Evolutionary conservation across 2,888 invertebrate genomes (phyloP), one percentile per base, ranked within the genome.

Genomic region (Eulithis prunata): DNA sequence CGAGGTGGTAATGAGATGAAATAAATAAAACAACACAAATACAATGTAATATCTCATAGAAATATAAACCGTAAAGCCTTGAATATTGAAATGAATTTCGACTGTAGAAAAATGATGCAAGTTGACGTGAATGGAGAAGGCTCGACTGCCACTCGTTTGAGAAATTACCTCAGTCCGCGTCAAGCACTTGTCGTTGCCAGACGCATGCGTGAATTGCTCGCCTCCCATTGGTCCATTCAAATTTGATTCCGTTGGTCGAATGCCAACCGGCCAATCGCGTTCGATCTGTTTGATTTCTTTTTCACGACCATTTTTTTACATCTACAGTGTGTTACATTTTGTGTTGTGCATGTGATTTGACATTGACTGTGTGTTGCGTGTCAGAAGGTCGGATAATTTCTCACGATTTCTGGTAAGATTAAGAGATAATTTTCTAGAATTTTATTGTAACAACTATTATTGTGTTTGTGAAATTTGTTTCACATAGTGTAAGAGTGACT

Each of bases 111-210:
- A 66, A 63, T 52, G 58, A 79, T 80, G 75, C 77, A 82, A 83
- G 82, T 79, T 83, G 82, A 82, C 84, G 89, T 87, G 89, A 90
- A 89, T 87, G 89, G 89, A 88, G 85, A 89, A 89, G 87, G 87
- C 83, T 85, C 85, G 83, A 84, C 83, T 79, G 83, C 84, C 85
- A 86, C 81, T 88, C 86, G 83, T 87, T 88, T 86, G 86, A 88
- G 88, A 89, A 88, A 89, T 87, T 84, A 75, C 86, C 81, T 85
- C 84, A 88, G 88, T 90, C 81, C 74, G 85, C 86, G 86, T 83
- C 86, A 84, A 85, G 82, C 88, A 84, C 84, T 83, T 81, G 88
- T 81, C 76, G 84, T 75, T 74, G 81, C 68, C 76, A 78, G 80
- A 87, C 86, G 90, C 86, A 85, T 82, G 82, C 80, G 82, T 79